phyloP scores from a whole-genome alignment of 2,888 invertebrate species.

The Cephonodes hylas region DNA sequence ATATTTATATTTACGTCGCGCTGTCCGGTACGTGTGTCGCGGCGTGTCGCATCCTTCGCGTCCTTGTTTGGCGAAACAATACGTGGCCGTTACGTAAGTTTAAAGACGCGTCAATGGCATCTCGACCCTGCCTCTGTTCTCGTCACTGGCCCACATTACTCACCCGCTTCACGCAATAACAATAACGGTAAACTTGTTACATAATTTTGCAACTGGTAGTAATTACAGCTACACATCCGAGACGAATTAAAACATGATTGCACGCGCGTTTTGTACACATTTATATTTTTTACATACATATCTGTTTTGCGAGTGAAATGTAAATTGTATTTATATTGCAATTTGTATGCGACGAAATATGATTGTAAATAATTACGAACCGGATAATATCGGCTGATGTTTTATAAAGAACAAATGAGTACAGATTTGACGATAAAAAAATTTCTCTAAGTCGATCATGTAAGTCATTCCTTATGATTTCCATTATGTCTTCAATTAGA shows the following conservation, averaged over 20 bases:
- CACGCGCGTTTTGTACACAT: neutral
- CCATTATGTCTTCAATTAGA: too few species aligned
- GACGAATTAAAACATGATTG: constrained; percentile 13
- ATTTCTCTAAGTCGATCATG: too few species aligned
- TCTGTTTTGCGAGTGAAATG: neutral
- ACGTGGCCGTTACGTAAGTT: constrained; percentile 61
- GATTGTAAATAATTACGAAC: too few species aligned
- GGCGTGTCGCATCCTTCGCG: constrained; percentile 41
- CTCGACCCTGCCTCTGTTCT: constrained; percentile 77
- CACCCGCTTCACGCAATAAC: constrained; percentile 63
- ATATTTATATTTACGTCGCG: constrained; percentile 2
- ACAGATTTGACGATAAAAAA: too few species aligned
- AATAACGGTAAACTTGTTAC: constrained; percentile 67
- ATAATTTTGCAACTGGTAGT: constrained; percentile 53
- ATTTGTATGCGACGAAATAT: neutral
- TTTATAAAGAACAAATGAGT: too few species aligned
- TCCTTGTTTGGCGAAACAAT: constrained; percentile 66
- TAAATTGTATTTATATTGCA: neutral
- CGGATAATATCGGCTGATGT: too few species aligned
- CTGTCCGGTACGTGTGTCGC: constrained; percentile 18
- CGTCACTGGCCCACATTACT: constrained; percentile 78
- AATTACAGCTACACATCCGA: constrained; percentile 39
- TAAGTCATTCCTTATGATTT: too few species aligned
- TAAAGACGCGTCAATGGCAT: constrained; percentile 73
- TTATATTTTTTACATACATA: neutral